Base-by-base conservation (phyloP, 2,888 invertebrate species). In the Tenthredo scrophulariae region DNA sequence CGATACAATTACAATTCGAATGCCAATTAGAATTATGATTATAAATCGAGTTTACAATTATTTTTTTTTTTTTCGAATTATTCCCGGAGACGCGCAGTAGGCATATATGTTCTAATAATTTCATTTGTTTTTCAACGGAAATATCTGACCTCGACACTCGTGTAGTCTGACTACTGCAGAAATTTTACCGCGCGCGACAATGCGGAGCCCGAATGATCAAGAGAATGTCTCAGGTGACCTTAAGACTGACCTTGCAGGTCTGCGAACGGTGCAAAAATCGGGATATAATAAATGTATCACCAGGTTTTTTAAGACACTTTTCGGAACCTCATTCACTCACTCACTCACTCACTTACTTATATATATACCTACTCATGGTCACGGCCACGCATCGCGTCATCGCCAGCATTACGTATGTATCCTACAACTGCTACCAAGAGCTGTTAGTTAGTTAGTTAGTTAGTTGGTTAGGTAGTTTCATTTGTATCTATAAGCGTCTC, bases 321-420 rank as follows among this genome's bases (percentile, higher is more conserved):
- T 72, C n/a, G 72, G 40, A 72, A 72, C 72, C 72, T 72, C 18
- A n/a, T 54, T 54, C 54, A n/a, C 6, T 54, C n/a, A n/a, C 54
- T n/a, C 18, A n/a, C n/a, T n/a, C 37, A 33, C 37, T 18, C 1
- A 37, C 37, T 54, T 1, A 54, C n/a, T 18, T 7, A 18, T 9
- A 7, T 18, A 37, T n/a, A 6, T 70, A 37, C 7, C 7, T 72
- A 9, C 88, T 92, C 92, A 92, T 90, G 92, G 92, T 91, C 92
- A 93, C 89, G 93, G 92, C 88, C 92, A 88, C 86, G 86, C 77
- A 87, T 87, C 88, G 88, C 91, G 91, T 91, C 91, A 90, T 88
- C 85, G 77, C 84, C 86, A 75, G 26, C 80, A 13, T 62, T 80
- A 80, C 40, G 58, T 79, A 54, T 54, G 18, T n/a, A 54, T 54